Base-by-base conservation (phyloP, 2,888 invertebrate genomes). In the Chrysodeixis includens region DNA sequence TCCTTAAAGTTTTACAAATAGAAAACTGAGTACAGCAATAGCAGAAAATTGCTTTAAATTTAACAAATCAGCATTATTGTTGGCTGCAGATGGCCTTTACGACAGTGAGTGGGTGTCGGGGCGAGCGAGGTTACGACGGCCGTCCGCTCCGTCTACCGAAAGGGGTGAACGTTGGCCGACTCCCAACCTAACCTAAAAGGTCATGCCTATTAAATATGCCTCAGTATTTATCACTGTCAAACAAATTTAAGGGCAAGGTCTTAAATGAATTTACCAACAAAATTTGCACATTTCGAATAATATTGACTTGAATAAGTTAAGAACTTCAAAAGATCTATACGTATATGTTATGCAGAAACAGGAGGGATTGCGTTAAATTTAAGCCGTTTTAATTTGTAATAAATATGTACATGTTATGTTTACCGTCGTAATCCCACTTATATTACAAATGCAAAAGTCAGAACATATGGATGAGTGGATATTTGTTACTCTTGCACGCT, bases 81-180 rank as follows among this genome's bases (percentile, higher is more conserved):
- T 62, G 40, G 71, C 14, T 53, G 53, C 71, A 64, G 49, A 62
- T 67, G 75, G 67, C 56, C 12, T 75, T 74, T 52, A 67, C 49
- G 56, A 30, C 53, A 49, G 60, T 16, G 61, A 58, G 56, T 56
- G 20, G 16, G 20, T 55, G 44, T 46, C 35, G 32, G 22, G 35
- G 30, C n/a, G 30, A 35, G 9, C 16, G 8, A 8, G 26, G 8
- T 22, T 1, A 49, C n/a, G n/a, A n/a, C n/a, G 40, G 49, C 12
- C n/a, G 40, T 44, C 12, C n/a, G 10, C 18, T 16, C 16, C 2
- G 30, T 12, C 30, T 16, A 16, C n/a, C 16, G 16, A 26, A 56
- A 60, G 44, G 56, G 64, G 46, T 30, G 44, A 12, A 18, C 44
- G 16, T 18, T 52, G 14, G 18, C 20, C 18, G 18, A 62, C 20